Conservation (phyloP, 2,113 vertebrate genomes). For the Heteronetta atricapilla region DNA sequence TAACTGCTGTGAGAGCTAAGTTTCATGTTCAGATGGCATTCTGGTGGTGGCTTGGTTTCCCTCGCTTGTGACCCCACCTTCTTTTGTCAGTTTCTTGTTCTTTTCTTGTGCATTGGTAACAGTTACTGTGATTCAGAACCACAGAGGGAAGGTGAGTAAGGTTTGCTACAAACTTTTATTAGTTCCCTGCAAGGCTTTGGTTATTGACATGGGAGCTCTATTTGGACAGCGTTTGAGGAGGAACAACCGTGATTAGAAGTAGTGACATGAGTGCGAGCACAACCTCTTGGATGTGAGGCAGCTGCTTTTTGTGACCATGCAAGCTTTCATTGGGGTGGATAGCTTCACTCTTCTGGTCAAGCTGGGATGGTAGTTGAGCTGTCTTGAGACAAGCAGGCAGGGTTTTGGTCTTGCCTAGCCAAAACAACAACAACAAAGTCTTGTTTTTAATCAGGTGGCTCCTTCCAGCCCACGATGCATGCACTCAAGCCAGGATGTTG, state of each 20-base stretch:
- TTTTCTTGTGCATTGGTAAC: background rate
- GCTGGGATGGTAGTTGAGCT: background rate
- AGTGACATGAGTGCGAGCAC: background rate
- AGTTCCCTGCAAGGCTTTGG: background rate
- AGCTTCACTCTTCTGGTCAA: background rate
- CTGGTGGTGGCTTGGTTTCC: background rate
- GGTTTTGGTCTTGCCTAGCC: background rate
- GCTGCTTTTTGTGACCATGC: background rate
- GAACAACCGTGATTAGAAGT: background rate
- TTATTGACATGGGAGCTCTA: background rate
- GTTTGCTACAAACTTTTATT: background rate
- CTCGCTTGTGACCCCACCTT: background rate
- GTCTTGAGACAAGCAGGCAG: background rate
- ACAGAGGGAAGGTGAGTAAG: background rate
- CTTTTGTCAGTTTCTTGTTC: background rate
- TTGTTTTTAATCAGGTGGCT: background rate
- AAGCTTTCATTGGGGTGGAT: background rate
- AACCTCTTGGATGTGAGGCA: background rate
- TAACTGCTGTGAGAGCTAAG: background rate
- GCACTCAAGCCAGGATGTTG: background rate
- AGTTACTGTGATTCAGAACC: background rate
- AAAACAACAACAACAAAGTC: background rate
- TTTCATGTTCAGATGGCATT: background rate
- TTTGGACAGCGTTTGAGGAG: background rate
- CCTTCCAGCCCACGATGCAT: background rate